Evolutionary conservation across 2,888 invertebrate species (phyloP).

Genomic region (Adela reaumurella): DNA sequence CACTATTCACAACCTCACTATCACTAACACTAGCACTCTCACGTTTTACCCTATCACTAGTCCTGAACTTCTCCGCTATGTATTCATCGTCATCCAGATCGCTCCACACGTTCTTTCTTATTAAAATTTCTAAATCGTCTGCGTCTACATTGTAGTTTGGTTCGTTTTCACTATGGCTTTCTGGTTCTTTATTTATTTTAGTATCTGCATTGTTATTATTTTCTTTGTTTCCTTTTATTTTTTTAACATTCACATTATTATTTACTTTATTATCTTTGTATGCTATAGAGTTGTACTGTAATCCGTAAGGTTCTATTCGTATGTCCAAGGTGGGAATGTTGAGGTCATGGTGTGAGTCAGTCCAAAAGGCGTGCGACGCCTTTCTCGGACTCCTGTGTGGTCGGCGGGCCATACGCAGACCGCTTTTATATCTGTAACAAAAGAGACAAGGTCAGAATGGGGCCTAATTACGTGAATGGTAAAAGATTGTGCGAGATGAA

Average conservation of each 20-base stretch:
- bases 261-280: conserved; percentile 11
- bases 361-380: conserved; percentile 48
- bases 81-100: conserved; percentile 50
- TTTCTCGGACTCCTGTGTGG: conserved; percentile 36
- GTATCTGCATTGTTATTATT: not conserved
- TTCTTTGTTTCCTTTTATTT: conserved; percentile 3
- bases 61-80: conserved; percentile 46
- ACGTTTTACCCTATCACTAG: conserved; percentile 48
- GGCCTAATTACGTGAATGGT: too few species aligned
- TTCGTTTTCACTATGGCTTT: too few species aligned
- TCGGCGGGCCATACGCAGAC: conserved; percentile 49
- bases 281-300: not conserved
- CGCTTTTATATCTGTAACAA: conserved; percentile 42
- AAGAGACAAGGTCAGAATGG: too few species aligned
- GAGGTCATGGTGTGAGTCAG: conserved; percentile 14
- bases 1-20: conserved; percentile 56
- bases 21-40: conserved; percentile 37
- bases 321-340: conserved; percentile 7
- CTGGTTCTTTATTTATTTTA: not conserved
- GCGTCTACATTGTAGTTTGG: conserved; percentile 18
- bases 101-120: conserved; percentile 46
- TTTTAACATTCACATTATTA: conserved; percentile 2
- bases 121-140: too few species aligned
- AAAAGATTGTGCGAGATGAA: too few species aligned
- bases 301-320: not conserved